Percentiles rank a stretch among this genome's conserved stretches.
Conservation (phyloP, 2,113 vertebrate genomes). For the Harpagus bidentatus region DNA sequence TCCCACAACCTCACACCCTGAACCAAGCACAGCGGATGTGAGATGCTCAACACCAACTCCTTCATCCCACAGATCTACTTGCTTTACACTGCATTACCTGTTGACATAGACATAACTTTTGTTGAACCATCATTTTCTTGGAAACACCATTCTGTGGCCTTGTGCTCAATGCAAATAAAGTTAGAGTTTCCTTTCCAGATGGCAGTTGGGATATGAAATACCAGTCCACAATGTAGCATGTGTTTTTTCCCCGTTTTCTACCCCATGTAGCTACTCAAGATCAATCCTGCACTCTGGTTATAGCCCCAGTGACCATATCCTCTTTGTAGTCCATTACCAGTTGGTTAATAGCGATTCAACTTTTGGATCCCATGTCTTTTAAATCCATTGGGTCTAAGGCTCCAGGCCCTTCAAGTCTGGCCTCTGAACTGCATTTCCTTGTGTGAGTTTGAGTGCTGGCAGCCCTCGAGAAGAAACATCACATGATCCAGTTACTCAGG, state of each 20-base stretch:
- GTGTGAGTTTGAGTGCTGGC: not conserved
- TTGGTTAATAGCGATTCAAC: not conserved
- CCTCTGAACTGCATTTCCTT: not conserved
- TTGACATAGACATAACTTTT: not conserved
- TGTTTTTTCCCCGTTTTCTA: not conserved
- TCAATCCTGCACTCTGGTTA: not conserved
- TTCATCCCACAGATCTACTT: not conserved
- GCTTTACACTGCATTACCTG: not conserved
- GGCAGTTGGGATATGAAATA: not conserved
- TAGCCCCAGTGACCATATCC: not conserved
- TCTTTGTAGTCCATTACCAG: not conserved
- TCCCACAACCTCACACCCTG: not conserved
- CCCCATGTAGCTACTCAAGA: not conserved
- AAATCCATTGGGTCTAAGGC: not conserved
- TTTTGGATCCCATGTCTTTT: not conserved
- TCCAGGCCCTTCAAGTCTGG: not conserved
- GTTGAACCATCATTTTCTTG: not conserved
- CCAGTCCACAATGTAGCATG: not conserved
- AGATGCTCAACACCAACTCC: not conserved
- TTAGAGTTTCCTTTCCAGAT: not conserved
- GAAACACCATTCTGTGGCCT: not conserved
- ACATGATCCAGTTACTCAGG: not conserved
- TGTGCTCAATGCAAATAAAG: not conserved
- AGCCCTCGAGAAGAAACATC: not conserved
- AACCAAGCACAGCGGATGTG: not conserved